Evolutionary conservation across 2,888 invertebrate species (phyloP).

Genomic region (Leucophenga montana): DNA sequence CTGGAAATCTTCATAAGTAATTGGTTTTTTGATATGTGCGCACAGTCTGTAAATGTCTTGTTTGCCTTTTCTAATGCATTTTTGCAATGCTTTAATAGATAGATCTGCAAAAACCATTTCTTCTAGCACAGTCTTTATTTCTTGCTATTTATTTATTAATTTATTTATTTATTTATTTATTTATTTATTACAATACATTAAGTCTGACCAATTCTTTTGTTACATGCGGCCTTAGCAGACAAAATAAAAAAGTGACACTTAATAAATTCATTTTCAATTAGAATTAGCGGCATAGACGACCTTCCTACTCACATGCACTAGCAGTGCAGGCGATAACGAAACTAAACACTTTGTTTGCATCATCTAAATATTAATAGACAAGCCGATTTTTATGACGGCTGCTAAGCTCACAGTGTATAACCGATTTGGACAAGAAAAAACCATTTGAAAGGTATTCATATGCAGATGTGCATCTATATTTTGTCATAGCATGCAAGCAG

Average conservation of each 20-base stretch:
- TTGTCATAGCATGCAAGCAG: no score
- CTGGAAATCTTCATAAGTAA: no score
- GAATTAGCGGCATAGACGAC: constrained; percentile 1
- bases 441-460: no score
- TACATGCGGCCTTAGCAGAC: constrained; percentile 34
- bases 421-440: no score
- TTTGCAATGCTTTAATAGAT: no score
- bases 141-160: background rate
- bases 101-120: background rate
- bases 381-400: no score
- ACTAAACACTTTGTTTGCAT: constrained; percentile 47
- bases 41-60: no score
- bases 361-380: no score
- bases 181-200: constrained; percentile 7
- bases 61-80: no score
- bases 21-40: no score
- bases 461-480: no score
- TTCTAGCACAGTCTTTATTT: background rate
- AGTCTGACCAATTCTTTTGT: constrained; percentile 40
- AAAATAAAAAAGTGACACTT: background rate
- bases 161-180: constrained; percentile 30
- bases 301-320: background rate
- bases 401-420: no score
- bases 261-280: background rate
- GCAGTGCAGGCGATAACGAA: background rate